A percentile compares a stretch with the other conserved stretches of the same genome.
Evolutionary conservation across 2,888 invertebrate species (phyloP).

Genomic region (Dioctria rufipes): DNA sequence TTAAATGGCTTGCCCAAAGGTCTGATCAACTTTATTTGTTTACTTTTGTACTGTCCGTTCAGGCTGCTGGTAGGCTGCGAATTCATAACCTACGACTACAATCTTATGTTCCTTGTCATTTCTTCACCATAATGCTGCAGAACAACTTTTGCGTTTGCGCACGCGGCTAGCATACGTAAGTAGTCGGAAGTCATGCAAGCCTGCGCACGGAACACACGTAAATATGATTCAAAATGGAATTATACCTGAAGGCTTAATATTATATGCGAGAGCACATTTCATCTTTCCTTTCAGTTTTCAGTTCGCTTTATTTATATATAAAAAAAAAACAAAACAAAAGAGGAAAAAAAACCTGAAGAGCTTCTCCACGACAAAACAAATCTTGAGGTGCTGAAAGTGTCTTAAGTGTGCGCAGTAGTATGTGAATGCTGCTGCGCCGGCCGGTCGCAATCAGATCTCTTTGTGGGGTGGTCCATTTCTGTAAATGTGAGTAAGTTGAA

Average conservation of each 20-base stretch:
- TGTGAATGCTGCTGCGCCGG: neutral
- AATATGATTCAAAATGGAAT: constrained; percentile 27
- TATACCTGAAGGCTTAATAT: constrained; percentile 31
- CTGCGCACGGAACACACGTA: constrained; percentile 30
- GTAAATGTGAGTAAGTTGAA: constrained; percentile 38
- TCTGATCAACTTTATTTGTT: constrained; percentile 32
- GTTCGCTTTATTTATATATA: constrained; percentile 27
- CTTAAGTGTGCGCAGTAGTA: constrained; percentile 27
- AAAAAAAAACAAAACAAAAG: neutral
- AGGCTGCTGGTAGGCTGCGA: neutral
- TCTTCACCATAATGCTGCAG: too few relatives aligned
- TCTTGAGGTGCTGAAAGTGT: constrained; percentile 24
- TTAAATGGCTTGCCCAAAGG: constrained; percentile 3
- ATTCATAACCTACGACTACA: neutral
- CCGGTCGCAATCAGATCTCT: neutral
- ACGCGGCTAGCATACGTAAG: constrained; percentile 42
- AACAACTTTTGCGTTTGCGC: constrained; percentile 18
- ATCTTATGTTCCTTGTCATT: neutral
- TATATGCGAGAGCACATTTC: constrained; percentile 44
- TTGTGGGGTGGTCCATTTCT: constrained; percentile 21
- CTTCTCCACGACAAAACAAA: neutral
- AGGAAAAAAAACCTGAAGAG: constrained; percentile 15
- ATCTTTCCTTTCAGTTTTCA: constrained; percentile 19
- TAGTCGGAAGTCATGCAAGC: constrained; percentile 26
- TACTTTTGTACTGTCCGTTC: neutral